phyloP scores from a whole-genome alignment of 2,797 vertebrate species.

The Betta splendens region DNA sequence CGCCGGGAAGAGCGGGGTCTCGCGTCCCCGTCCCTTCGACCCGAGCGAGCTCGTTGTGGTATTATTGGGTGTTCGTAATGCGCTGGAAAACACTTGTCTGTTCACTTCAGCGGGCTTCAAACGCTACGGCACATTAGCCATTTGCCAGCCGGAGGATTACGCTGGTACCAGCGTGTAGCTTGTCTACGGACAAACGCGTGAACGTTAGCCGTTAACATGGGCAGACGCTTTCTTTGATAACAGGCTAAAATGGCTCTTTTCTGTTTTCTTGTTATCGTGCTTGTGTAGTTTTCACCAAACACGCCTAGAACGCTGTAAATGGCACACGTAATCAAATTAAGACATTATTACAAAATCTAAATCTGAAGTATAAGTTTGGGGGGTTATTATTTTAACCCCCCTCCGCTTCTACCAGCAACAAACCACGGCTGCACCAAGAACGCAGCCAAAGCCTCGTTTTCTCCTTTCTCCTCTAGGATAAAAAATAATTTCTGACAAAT shows the following conservation, averaged over 20 bases:
- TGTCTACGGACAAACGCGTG: neutral
- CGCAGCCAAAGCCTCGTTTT: neutral
- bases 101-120: constrained; percentile 73
- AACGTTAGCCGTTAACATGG: constrained; percentile 5
- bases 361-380: constrained; percentile 2
- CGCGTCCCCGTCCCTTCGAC: constrained; percentile 61
- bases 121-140: constrained; percentile 68
- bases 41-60: constrained; percentile 36
- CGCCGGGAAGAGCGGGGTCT: constrained; percentile 68
- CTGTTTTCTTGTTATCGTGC: constrained; percentile 22
- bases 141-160: constrained; percentile 32
- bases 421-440: neutral
- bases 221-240: constrained; percentile 10
- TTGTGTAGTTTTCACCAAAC: neutral
- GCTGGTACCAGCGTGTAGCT: neutral
- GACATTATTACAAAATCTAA: neutral
- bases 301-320: neutral
- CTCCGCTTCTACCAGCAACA: neutral
- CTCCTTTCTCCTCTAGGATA: neutral
- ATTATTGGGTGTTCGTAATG: constrained; percentile 21
- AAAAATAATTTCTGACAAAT: neutral
- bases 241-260: neutral
- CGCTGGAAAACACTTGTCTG: constrained; percentile 82
- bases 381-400: neutral
- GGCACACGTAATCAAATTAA: no score